Percentiles rank a stretch among this genome's conserved stretches.
Evolutionary conservation across 2,888 invertebrate species (phyloP).

Genomic region (Uloborus plumipes): DNA sequence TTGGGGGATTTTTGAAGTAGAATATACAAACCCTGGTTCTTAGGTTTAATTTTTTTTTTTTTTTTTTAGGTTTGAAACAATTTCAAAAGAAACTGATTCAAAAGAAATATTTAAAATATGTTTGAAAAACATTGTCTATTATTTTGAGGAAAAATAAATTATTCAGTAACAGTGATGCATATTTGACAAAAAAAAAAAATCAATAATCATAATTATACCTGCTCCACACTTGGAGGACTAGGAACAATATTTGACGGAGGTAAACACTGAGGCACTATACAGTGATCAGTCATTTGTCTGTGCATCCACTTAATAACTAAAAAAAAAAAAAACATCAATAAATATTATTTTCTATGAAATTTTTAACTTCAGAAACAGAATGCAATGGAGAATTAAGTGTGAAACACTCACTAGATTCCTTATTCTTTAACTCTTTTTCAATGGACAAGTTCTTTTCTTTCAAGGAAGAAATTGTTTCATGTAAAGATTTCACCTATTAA

Average conservation of each 20-base stretch:
- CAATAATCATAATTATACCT: slow-evolving; percentile 14
- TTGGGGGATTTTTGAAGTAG: too few species aligned
- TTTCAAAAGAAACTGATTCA: too few species aligned
- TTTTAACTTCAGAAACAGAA: neutral
- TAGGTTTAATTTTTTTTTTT: too few species aligned
- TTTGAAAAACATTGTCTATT: too few species aligned
- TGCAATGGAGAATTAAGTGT: neutral
- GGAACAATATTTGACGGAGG: slow-evolving; percentile 12
- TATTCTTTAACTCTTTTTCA: slow-evolving; percentile 27
- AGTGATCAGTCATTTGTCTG: slow-evolving; percentile 68
- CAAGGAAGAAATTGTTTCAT: slow-evolving; percentile 10
- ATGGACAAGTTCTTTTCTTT: slow-evolving; percentile 1
- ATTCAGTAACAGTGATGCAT: too few species aligned
- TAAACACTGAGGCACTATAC: slow-evolving; percentile 27
- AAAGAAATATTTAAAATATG: too few species aligned
- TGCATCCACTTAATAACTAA: slow-evolving; percentile 73
- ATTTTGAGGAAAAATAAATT: too few species aligned
- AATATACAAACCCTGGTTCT: too few species aligned
- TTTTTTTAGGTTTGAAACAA: too few species aligned
- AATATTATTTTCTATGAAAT: neutral
- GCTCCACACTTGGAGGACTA: slow-evolving; percentile 20
- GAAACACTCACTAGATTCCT: slow-evolving; percentile 28
- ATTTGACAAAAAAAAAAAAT: too few species aligned
- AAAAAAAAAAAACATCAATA: slow-evolving; percentile 41
- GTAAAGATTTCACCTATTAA: slow-evolving; percentile 17